Evolutionary conservation across 2,113 vertebrate genomes (phyloP).

Genomic region (Lepisosteus osseus): DNA sequence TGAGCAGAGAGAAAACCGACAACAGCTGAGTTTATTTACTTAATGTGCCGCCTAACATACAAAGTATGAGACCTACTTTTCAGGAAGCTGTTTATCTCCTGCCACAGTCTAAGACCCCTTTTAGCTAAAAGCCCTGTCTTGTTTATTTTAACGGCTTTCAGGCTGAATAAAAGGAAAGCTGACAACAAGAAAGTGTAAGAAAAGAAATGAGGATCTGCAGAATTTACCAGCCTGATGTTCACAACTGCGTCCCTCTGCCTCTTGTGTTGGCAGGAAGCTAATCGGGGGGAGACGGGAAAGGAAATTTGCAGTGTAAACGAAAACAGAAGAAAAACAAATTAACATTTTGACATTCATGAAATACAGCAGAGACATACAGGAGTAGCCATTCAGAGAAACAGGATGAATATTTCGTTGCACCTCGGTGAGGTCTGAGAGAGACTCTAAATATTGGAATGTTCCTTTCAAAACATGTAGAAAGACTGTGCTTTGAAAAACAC

Average conservation of each 20-base stretch:
- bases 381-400: conserved; percentile 39
- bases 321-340: conserved; percentile 32
- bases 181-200: conserved; percentile 11
- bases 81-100: conserved; percentile 36
- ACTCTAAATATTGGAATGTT: conserved; percentile 26
- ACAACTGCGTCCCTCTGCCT: conserved; percentile 9
- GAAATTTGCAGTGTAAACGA: conserved; percentile 25
- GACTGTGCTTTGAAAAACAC: conserved; percentile 25
- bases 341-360: conserved; percentile 30
- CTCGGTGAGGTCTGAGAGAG: conserved; percentile 28
- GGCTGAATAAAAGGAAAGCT: background rate
- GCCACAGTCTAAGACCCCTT: conserved; percentile 17
- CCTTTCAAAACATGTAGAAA: conserved; percentile 33
- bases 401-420: conserved; percentile 53
- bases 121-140: conserved; percentile 25
- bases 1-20: conserved; percentile 28
- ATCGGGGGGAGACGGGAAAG: conserved; percentile 17
- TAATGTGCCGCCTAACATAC: conserved; percentile 35
- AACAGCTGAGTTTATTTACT: conserved; percentile 39
- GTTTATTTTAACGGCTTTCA: conserved; percentile 12
- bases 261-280: conserved; percentile 19
- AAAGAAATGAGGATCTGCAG: conserved; percentile 21
- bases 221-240: conserved; percentile 44
- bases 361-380: conserved; percentile 18
- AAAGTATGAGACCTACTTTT: conserved; percentile 35